A percentile compares a stretch with the other conserved stretches of the same genome.
These are phyloP conservation scores for Stegodyphus mimosarum DNA, from an alignment of 1,140 invertebrate species.

Conservation along the genomic window DNA sequence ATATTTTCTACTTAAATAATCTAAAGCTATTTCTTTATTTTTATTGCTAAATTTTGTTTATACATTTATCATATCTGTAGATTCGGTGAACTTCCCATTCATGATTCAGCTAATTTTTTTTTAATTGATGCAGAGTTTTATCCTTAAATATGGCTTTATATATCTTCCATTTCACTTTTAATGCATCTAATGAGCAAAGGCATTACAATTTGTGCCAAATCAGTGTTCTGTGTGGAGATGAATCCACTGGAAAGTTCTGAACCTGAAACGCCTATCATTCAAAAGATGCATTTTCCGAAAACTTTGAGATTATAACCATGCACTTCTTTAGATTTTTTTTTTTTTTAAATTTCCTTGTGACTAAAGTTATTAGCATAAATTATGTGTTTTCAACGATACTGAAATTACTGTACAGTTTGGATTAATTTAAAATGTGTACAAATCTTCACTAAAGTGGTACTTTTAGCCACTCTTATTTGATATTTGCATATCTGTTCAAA, in stretches of 20 bases:
- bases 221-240: constrained; percentile 8
- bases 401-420: constrained; percentile 53
- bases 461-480: constrained; percentile 56
- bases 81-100: too few species aligned
- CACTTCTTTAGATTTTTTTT: constrained; percentile 35
- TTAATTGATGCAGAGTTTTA: background rate
- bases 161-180: constrained; percentile 15
- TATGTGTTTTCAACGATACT: constrained; percentile 29
- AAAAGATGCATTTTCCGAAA: constrained; percentile 20
- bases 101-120: too few species aligned
- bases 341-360: background rate
- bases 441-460: constrained; percentile 55
- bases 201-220: constrained; percentile 52
- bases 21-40: too few species aligned
- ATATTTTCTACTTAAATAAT: too few species aligned
- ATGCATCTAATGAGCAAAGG: constrained; percentile 39
- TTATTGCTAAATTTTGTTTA: too few species aligned
- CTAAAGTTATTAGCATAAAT: constrained; percentile 11
- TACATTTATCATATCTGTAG: too few species aligned
- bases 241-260: constrained; percentile 2
- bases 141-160: background rate
- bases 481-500: constrained; percentile 59
- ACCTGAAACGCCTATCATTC: constrained; percentile 24
- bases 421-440: constrained; percentile 56
- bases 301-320: constrained; percentile 7